These are phyloP conservation scores for Glyphotaelius pellucidus DNA, from an alignment of 2,888 invertebrate species.

Conservation along the genomic window DNA sequence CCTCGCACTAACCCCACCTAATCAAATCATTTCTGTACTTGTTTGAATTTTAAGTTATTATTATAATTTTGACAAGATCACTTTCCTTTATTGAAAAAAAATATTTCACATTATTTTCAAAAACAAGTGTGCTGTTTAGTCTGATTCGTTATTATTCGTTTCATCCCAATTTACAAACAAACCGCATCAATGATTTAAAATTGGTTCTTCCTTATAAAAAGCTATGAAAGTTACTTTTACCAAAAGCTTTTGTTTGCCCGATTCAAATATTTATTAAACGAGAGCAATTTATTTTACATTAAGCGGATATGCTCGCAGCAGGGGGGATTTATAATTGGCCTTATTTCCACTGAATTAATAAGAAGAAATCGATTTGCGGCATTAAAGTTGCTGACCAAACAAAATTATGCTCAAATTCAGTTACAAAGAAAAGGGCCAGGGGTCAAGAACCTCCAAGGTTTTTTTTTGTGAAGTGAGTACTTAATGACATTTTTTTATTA, in stretches of 20 bases:
- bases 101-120: neutral
- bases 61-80: no score
- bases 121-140: neutral
- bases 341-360: slow-evolving; percentile 19
- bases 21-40: no score
- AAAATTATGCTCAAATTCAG: neutral
- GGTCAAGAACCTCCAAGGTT: neutral
- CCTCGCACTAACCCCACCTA: no score
- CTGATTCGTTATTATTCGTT: neutral
- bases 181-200: neutral
- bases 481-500: no score
- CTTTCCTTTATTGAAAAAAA: neutral
- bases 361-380: neutral
- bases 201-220: neutral
- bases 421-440: neutral
- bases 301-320: neutral
- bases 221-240: neutral
- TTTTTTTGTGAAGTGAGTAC: no score
- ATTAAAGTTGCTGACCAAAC: neutral
- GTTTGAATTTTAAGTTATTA: no score
- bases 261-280: slow-evolving; percentile 23
- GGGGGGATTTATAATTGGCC: slow-evolving; percentile 13
- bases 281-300: slow-evolving; percentile 25
- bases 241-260: neutral
- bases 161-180: neutral